Evolutionary conservation across 2,888 invertebrate genomes (phyloP).

Genomic region (Hemistola chrysoprasaria): DNA sequence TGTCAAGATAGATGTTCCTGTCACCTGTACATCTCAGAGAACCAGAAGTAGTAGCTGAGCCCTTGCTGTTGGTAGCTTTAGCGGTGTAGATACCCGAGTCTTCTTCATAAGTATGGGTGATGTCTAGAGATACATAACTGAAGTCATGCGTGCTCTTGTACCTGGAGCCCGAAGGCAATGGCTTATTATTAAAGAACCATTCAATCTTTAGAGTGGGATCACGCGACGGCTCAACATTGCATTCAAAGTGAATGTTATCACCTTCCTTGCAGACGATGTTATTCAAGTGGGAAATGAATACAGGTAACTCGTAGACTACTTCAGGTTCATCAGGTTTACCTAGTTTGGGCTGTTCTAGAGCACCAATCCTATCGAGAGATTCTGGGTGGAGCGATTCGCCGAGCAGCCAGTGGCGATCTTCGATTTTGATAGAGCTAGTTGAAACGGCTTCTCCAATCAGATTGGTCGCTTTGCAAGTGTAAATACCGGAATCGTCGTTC

Average conservation of each 20-base stretch:
- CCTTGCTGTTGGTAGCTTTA: conserved; percentile 93
- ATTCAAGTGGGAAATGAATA: conserved; percentile 95
- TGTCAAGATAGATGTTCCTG: conserved; percentile 91
- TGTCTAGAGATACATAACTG: conserved; percentile 96
- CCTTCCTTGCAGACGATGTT: conserved; percentile 94
- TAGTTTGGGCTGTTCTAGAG: conserved; percentile 90
- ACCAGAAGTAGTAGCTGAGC: conserved; percentile 94
- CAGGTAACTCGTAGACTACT: conserved; percentile 91
- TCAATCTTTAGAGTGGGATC: conserved; percentile 95
- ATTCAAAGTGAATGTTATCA: conserved; percentile 94
- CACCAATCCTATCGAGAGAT: conserved; percentile 92
- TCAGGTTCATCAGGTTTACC: conserved; percentile 87
- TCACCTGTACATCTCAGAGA: conserved; percentile 92
- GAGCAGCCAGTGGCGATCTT: conserved; percentile 93
- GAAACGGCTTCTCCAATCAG: conserved; percentile 97
- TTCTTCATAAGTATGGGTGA: conserved; percentile 93
- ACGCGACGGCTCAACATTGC: conserved; percentile 94
- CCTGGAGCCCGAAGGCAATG: conserved; percentile 93
- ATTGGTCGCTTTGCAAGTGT: conserved; percentile 97
- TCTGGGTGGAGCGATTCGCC: conserved; percentile 95
- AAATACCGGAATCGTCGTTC: conserved; percentile 96
- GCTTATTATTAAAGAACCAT: conserved; percentile 97
- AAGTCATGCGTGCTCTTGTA: conserved; percentile 97
- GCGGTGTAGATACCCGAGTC: conserved; percentile 96
- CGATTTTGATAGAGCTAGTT: conserved; percentile 93